Evolutionary conservation across 37 sponge, comb jelly and placozoan species (phyloP), one percentile per base, ranked within the genome.

Genomic region (Ephydatia muelleri): DNA sequence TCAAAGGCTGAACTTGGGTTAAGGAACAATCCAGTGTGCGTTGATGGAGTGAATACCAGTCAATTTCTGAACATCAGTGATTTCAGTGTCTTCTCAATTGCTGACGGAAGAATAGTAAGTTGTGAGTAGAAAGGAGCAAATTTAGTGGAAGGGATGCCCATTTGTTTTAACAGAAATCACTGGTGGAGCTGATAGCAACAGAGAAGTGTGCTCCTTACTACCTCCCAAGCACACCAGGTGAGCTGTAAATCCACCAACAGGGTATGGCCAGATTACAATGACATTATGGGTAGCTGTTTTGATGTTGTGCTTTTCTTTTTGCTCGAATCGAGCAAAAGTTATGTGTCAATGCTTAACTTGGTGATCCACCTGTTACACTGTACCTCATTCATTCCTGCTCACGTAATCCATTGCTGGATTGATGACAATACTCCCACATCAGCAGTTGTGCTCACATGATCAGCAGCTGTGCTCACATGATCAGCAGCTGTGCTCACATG

Each of bases 201-300:
- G 97, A 90, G 48, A 75, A 74, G 38, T 97, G 97, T 89, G 94
- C 97, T 12, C 97, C 97, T 8, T 97, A 94, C 78, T 97, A 97
- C 80, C 33, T 97, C 49, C 57, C 38, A 26, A 97, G 97, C 35
- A 79, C 75, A 47, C 35, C 65, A 21, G 71, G 96, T 95, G 80
- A 87, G 88, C 34, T 67, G 38, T 43, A 11, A 11, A 11, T 1
- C 1, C 21, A 33, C 25, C 1, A 34, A 21, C 14, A 21, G 14
- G 12, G 29, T 12, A 11, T 69, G 30, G 70, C 13, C 13, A 26
- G 5, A 29, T 5, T 71, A 6, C n/a, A n/a, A n/a, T n/a, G n/a
- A n/a, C n/a, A n/a, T n/a, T n/a, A n/a, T n/a, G n/a, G n/a, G n/a
- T n/a, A n/a, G n/a, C n/a, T n/a, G n/a, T n/a, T n/a, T n/a, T n/a